Evolutionary conservation across 2,888 invertebrate genomes (phyloP).

Genomic region (Archips crataeganus): DNA sequence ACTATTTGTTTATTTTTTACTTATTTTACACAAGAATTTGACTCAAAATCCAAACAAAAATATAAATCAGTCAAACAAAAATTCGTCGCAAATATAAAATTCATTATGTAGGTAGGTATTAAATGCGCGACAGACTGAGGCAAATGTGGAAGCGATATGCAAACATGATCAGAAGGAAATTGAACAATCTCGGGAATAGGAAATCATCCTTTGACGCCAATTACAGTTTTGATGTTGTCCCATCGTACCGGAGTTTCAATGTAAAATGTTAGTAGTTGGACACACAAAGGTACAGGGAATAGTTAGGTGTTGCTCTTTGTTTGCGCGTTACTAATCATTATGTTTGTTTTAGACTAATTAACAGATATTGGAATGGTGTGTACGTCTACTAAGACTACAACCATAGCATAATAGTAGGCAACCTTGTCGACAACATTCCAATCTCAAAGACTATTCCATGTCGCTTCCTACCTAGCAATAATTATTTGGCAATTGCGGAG

Average conservation of each 20-base stretch:
- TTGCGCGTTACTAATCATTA: background rate
- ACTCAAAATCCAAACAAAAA: background rate
- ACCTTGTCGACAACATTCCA: too few species aligned
- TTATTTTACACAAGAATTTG: too few species aligned
- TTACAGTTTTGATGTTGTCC: constrained; percentile 60
- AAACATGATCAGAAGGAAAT: constrained; percentile 66
- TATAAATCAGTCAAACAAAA: background rate
- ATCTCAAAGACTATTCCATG: too few species aligned
- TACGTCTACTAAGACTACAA: too few species aligned
- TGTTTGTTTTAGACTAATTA: too few species aligned
- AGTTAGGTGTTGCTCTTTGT: background rate
- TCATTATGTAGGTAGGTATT: background rate
- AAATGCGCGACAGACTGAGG: background rate
- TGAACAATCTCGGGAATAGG: constrained; percentile 70
- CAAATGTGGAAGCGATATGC: constrained; percentile 49
- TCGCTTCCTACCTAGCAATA: too few species aligned
- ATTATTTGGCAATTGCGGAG: too few species aligned
- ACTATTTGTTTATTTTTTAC: too few species aligned
- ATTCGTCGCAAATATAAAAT: background rate
- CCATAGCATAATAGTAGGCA: too few species aligned
- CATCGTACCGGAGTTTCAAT: constrained; percentile 37
- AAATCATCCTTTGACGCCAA: constrained; percentile 71
- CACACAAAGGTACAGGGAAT: background rate
- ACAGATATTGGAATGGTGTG: too few species aligned
- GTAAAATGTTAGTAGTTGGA: background rate